Conservation (phyloP, 2,888 invertebrate species). For the Myathropa florea region DNA sequence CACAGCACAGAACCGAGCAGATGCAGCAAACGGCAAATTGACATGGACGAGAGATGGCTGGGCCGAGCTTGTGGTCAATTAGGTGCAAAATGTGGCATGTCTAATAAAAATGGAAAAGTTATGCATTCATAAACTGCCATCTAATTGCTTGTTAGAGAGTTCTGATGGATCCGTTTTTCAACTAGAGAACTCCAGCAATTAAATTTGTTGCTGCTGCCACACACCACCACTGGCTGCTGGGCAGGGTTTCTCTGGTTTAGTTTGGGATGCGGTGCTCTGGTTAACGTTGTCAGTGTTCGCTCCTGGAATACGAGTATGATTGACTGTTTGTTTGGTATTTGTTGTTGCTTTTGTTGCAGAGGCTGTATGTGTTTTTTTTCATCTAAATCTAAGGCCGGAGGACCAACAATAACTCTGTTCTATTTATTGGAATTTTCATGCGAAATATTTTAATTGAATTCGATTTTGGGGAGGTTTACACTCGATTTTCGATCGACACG, state of each 20-base stretch:
- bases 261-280: not conserved
- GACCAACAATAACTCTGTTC: not conserved
- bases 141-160: slow-evolving; percentile 74
- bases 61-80: slow-evolving; percentile 73
- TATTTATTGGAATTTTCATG: slow-evolving; percentile 28
- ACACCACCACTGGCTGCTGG: not conserved
- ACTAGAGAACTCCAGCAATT: slow-evolving; percentile 68
- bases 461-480: not conserved
- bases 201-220: slow-evolving; percentile 54
- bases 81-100: slow-evolving; percentile 74
- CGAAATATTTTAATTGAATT: slow-evolving; percentile 58
- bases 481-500: not conserved
- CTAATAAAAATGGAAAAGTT: slow-evolving; percentile 74
- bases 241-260: not conserved
- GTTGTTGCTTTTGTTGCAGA: not conserved
- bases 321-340: not conserved
- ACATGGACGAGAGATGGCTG: slow-evolving; percentile 67
- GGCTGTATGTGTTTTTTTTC: not conserved
- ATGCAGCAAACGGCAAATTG: slow-evolving; percentile 70
- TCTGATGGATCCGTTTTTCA: slow-evolving; percentile 72
- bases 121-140: slow-evolving; percentile 74
- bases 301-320: not conserved
- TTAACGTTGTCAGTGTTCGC: not conserved
- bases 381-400: not conserved
- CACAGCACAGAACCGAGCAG: slow-evolving; percentile 45